Evolutionary conservation across 2,888 invertebrate species (phyloP).

Genomic region (Drosophila ezoana): DNA sequence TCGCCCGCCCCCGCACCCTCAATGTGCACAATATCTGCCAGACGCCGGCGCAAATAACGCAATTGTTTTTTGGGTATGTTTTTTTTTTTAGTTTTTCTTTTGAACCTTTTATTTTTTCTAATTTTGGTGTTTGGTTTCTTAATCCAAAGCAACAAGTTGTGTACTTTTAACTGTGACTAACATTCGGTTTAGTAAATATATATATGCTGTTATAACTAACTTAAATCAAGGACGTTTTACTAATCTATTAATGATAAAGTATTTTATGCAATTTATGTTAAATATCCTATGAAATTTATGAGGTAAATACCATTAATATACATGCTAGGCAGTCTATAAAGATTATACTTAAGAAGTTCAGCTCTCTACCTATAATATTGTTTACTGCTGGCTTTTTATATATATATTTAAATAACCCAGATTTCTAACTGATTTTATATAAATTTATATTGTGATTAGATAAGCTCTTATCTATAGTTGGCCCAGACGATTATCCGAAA

Average conservation of each 20-base stretch:
- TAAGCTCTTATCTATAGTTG: constrained; percentile 16
- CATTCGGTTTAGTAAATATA: constrained; percentile 12
- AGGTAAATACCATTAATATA: too few species aligned
- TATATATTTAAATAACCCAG: not conserved
- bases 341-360: too few species aligned
- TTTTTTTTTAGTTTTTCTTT: constrained; percentile 34
- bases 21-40: constrained; percentile 83
- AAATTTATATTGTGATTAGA: not conserved
- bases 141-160: not conserved
- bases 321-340: too few species aligned
- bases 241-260: not conserved
- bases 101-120: constrained; percentile 5
- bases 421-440: not conserved
- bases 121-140: constrained; percentile 7
- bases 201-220: constrained; percentile 1
- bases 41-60: constrained; percentile 83
- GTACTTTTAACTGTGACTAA: constrained; percentile 19
- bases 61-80: constrained; percentile 84
- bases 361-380: too few species aligned
- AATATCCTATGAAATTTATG: too few species aligned
- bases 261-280: not conserved
- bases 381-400: too few species aligned
- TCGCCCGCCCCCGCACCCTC: constrained; percentile 82
- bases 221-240: constrained; percentile 5
- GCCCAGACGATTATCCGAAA: constrained; percentile 7